phyloP scores from a whole-genome alignment of 2,797 vertebrate species.

The Chelonia mydas region DNA sequence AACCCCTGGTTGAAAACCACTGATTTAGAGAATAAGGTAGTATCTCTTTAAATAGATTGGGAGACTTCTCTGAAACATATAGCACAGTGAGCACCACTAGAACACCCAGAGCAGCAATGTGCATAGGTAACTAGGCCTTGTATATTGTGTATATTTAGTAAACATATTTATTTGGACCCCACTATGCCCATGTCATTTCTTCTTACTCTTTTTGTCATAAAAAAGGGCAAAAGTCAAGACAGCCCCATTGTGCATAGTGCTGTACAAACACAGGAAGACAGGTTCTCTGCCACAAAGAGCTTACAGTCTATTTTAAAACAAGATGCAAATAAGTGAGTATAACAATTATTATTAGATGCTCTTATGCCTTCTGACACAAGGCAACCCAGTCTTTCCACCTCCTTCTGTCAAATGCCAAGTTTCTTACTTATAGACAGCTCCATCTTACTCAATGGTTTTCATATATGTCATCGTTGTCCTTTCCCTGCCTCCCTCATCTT shows the following conservation, averaged over 20 bases:
- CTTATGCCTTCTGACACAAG: not conserved
- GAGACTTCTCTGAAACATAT: not conserved
- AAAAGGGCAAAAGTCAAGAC: slow-evolving; percentile 69
- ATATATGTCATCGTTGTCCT: not conserved
- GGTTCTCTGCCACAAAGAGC: slow-evolving; percentile 71
- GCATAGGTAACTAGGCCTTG: slow-evolving; percentile 38
- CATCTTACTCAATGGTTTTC: not conserved
- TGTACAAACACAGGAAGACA: slow-evolving; percentile 76
- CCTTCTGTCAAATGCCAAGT: not conserved
- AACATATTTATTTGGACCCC: slow-evolving; percentile 67
- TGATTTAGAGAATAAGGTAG: not conserved
- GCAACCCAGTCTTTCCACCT: not conserved
- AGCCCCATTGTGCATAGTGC: slow-evolving; percentile 60
- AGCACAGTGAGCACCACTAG: not conserved
- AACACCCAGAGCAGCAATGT: not conserved
- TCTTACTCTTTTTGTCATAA: slow-evolving; percentile 61
- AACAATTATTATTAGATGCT: not conserved
- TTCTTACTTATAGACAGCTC: not conserved
- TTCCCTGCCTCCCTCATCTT: not conserved
- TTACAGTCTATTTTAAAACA: slow-evolving; percentile 72
- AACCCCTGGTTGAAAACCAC: no score
- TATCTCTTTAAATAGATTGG: slow-evolving; percentile 8
- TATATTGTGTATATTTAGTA: slow-evolving; percentile 31
- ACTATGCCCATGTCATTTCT: slow-evolving; percentile 33
- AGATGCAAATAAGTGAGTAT: slow-evolving; percentile 60